A percentile compares a stretch with the other conserved stretches of the same genome.
Evolutionary conservation across 2,113 vertebrate genomes (phyloP).

Genomic region (Platycercus adscitus): DNA sequence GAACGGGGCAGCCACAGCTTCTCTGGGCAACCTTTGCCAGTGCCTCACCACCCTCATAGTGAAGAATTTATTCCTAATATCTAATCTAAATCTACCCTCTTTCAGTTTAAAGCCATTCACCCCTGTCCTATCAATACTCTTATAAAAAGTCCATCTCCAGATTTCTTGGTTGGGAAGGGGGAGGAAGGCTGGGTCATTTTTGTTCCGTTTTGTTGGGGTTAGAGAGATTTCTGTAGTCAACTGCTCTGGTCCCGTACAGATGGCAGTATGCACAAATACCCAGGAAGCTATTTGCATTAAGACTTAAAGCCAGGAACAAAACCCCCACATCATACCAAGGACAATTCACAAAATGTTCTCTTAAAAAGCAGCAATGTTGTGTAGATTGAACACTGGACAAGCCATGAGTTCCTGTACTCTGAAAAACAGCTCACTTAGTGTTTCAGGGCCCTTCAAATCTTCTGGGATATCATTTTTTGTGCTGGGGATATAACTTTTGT

Average conservation of each 20-base stretch:
- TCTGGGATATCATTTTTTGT: not conserved
- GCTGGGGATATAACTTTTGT: not conserved
- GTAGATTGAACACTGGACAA: not conserved
- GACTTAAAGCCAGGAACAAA: not conserved
- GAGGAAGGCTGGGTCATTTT: not conserved
- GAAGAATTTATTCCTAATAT: not conserved
- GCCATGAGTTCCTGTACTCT: not conserved
- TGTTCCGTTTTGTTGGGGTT: not conserved
- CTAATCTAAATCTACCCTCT: not conserved
- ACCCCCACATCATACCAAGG: rapidly evolving
- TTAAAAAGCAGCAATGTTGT: not conserved
- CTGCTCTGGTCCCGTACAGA: not conserved
- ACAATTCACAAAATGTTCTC: not conserved
- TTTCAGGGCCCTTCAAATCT: not conserved
- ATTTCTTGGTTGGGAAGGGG: not conserved
- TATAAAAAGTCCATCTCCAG: not conserved
- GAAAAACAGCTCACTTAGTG: not conserved
- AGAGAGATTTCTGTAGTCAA: not conserved
- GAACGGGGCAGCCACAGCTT: not conserved
- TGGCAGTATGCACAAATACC: not conserved
- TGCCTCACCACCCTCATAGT: not conserved
- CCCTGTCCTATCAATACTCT: not conserved
- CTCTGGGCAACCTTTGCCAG: not conserved
- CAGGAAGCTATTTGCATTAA: not conserved
- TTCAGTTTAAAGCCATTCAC: not conserved